These are phyloP conservation scores for Drosophila bocki DNA, from an alignment of 1,140 invertebrate species.

Conservation along the genomic window DNA sequence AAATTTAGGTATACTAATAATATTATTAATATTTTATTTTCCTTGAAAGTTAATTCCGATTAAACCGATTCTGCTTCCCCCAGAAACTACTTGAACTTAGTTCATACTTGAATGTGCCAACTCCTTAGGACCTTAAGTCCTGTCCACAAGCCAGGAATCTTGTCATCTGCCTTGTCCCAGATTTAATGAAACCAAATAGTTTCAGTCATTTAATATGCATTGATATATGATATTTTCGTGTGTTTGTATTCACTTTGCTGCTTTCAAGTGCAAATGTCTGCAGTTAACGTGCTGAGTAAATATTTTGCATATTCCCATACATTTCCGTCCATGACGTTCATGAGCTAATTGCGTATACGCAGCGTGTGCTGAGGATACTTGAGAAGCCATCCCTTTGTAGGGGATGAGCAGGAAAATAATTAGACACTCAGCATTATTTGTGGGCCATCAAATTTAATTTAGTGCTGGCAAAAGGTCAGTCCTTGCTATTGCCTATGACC, in stretches of 20 bases:
- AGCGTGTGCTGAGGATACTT: constrained; percentile 47
- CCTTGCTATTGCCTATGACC: constrained; percentile 52
- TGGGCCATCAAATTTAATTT: constrained; percentile 82
- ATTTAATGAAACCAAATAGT: constrained; percentile 43
- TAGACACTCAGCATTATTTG: constrained; percentile 81
- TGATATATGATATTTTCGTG: constrained; percentile 19
- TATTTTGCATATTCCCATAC: constrained; percentile 57
- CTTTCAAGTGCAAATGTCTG: constrained; percentile 59
- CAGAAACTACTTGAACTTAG: background rate
- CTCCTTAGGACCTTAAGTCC: background rate
- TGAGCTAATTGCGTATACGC: constrained; percentile 66
- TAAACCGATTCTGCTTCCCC: background rate
- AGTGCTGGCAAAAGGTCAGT: constrained; percentile 64
- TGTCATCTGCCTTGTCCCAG: background rate
- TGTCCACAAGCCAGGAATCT: background rate
- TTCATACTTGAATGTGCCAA: background rate
- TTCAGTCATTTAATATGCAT: constrained; percentile 32
- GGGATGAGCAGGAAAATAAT: constrained; percentile 70
- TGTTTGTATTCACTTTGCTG: constrained; percentile 30
- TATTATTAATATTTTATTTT: background rate
- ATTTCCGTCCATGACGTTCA: constrained; percentile 2
- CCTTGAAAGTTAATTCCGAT: too few relatives aligned
- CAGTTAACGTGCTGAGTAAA: constrained; percentile 44
- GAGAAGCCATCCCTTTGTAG: constrained; percentile 28
- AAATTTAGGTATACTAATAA: background rate